These are phyloP conservation scores for Tetheella fluctuosa DNA, from an alignment of 2,888 invertebrate species.

Conservation along the genomic window DNA sequence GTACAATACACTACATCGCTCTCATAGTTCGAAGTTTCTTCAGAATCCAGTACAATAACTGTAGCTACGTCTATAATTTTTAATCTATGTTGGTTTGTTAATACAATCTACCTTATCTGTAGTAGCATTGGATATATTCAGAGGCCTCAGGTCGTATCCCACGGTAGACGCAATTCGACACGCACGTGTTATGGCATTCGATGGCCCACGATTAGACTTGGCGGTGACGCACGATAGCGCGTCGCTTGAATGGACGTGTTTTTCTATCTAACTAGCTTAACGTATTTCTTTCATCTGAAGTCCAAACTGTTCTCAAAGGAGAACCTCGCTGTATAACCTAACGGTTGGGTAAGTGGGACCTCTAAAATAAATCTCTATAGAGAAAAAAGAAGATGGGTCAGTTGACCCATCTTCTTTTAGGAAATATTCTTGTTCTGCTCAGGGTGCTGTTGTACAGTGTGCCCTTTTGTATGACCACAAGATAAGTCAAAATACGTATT, in stretches of 20 bases:
- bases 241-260: constrained; percentile 74
- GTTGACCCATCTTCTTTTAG: too few species aligned
- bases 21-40: background rate
- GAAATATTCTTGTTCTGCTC: too few species aligned
- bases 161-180: constrained; percentile 79
- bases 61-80: background rate
- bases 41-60: background rate
- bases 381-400: too few species aligned
- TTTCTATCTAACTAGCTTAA: constrained; percentile 70
- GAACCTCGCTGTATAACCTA: too few species aligned
- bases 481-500: too few species aligned
- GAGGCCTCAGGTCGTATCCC: constrained; percentile 59
- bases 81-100: constrained; percentile 4
- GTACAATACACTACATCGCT: background rate
- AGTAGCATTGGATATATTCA: constrained; percentile 39
- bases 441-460: too few species aligned
- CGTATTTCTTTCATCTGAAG: constrained; percentile 21
- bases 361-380: too few species aligned
- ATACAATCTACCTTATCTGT: constrained; percentile 18
- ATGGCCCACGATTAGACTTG: constrained; percentile 69
- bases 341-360: too few species aligned
- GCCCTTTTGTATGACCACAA: too few species aligned
- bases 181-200: constrained; percentile 81
- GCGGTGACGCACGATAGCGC: constrained; percentile 66
- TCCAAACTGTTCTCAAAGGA: background rate